Evolutionary conservation across 2,113 vertebrate genomes (phyloP).

Genomic region (Pluvianellus socialis): DNA sequence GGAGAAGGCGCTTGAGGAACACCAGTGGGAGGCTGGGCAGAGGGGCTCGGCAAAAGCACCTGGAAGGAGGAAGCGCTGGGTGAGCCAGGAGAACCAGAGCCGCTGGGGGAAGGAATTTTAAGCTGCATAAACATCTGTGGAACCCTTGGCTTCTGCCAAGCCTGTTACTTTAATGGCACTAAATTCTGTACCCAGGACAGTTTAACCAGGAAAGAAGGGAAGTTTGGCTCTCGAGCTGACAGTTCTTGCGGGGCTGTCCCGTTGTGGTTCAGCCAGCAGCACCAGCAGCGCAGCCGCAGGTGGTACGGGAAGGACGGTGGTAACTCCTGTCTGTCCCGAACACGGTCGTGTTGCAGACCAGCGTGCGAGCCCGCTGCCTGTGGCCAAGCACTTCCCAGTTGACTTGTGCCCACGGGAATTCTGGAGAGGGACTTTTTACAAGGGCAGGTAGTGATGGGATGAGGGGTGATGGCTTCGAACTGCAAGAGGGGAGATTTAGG

Average conservation of each 20-base stretch:
- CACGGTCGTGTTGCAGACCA: rapidly evolving
- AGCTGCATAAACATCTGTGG: not conserved
- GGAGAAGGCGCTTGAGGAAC: not conserved
- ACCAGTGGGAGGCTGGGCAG: not conserved
- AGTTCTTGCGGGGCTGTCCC: not conserved
- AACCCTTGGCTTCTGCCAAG: not conserved
- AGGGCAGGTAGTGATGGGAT: too few species aligned
- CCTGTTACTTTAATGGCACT: not conserved
- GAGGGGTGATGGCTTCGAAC: too few species aligned
- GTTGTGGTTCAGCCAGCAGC: not conserved
- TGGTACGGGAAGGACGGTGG: rapidly evolving
- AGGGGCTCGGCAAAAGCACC: not conserved
- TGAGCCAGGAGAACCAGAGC: not conserved
- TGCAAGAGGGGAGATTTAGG: too few species aligned
- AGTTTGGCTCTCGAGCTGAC: too few species aligned
- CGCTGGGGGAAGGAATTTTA: not conserved
- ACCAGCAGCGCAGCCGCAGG: not conserved
- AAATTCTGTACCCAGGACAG: too few species aligned
- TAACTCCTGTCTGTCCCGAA: rapidly evolving
- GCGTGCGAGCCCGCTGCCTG: too few species aligned
- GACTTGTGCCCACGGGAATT: not conserved
- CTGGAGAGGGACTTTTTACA: too few species aligned
- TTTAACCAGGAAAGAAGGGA: not conserved
- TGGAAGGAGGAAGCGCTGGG: not conserved
- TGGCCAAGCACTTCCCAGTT: not conserved